Evolutionary conservation across 2,113 vertebrate species (phyloP).

Genomic region (Cyphomyrus plagiostoma): DNA sequence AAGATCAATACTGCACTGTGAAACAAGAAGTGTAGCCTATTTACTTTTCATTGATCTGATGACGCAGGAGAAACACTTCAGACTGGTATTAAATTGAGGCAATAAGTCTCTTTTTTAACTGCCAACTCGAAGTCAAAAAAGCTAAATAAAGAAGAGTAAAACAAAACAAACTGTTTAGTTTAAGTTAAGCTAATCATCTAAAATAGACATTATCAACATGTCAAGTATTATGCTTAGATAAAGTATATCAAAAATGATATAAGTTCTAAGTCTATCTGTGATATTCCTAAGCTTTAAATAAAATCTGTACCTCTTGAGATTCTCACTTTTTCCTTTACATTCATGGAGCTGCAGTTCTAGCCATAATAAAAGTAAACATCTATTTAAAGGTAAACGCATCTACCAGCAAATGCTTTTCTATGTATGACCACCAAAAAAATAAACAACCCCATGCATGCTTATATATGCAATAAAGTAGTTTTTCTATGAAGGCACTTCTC

Average conservation of each 20-base stretch:
- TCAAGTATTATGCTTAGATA: conserved; percentile 46
- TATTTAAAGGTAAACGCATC: neutral
- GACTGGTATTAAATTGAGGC: conserved; percentile 94
- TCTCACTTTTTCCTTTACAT: neutral
- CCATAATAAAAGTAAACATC: neutral
- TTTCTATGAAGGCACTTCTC: neutral
- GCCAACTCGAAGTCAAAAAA: conserved; percentile 72
- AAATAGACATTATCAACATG: conserved; percentile 56
- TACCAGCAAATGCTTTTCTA: neutral
- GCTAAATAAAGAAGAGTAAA: conserved; percentile 63
- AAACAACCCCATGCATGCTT: neutral
- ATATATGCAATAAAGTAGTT: neutral
- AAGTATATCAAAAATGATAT: conserved; percentile 29
- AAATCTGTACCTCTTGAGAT: neutral
- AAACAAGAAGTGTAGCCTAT: conserved; percentile 99
- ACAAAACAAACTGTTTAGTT: conserved; percentile 50
- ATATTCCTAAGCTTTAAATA: neutral
- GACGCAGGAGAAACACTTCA: conserved; percentile 98
- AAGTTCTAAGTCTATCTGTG: neutral
- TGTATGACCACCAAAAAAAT: neutral
- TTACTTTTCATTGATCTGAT: conserved; percentile 99
- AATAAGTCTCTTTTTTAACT: conserved; percentile 77
- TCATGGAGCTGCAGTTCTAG: neutral
- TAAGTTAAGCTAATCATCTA: conserved; percentile 66
- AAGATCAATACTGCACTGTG: conserved; percentile 96